A percentile compares a stretch with the other conserved stretches of the same genome.
Evolutionary conservation across 2,113 vertebrate genomes (phyloP).

Genomic region (Hylia prasina): DNA sequence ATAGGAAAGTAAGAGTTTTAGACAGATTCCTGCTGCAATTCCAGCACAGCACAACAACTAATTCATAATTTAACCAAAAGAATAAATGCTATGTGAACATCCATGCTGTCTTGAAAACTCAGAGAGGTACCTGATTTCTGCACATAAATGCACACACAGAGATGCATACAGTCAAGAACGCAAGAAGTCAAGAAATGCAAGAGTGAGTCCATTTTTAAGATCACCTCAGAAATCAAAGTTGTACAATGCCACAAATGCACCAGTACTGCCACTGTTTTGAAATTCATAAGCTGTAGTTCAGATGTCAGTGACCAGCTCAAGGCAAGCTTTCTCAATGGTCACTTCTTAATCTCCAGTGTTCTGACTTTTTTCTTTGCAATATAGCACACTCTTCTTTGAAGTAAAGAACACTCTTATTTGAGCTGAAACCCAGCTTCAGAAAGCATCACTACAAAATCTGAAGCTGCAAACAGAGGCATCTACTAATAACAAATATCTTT

Average conservation of each 20-base stretch:
- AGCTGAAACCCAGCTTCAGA: not conserved
- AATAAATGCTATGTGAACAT: not conserved
- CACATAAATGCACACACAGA: not conserved
- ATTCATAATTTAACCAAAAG: not conserved
- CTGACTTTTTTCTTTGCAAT: not conserved
- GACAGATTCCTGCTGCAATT: not conserved
- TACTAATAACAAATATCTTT: not conserved
- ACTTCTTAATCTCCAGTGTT: not conserved
- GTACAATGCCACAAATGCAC: not conserved
- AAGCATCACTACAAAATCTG: not conserved
- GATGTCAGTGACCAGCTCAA: not conserved
- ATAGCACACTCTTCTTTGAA: not conserved
- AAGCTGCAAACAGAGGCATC: not conserved
- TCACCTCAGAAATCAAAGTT: not conserved
- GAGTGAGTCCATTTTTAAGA: not conserved
- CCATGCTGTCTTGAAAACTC: not conserved
- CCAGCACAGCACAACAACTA: not conserved
- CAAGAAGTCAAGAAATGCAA: not conserved
- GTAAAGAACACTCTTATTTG: not conserved
- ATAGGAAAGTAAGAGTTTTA: not conserved
- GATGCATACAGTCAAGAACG: not conserved
- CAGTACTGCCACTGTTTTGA: not conserved
- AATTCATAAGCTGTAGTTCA: not conserved
- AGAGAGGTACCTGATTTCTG: not conserved
- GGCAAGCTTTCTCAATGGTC: not conserved